phyloP scores from a whole-genome alignment of 2,797 vertebrate genomes.

The Eurystomus glaucurus region DNA sequence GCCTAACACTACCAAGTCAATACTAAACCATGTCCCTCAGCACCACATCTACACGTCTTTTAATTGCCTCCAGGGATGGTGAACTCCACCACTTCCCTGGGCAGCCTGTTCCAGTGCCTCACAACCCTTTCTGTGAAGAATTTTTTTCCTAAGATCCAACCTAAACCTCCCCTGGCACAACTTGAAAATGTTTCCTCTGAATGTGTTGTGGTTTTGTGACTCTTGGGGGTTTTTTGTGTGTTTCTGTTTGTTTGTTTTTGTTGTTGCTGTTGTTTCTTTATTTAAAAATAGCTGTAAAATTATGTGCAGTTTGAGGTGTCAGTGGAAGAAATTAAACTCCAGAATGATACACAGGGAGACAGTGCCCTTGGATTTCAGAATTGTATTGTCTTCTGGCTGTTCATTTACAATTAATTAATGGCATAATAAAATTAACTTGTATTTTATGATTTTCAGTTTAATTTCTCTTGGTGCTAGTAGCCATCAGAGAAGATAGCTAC shows the following conservation, averaged over 20 bases:
- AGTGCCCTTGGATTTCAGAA: neutral
- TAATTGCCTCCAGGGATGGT: too few relatives aligned
- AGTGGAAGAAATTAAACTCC: neutral
- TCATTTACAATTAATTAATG: neutral
- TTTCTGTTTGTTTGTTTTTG: too few relatives aligned
- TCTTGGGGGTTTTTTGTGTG: neutral
- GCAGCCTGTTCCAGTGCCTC: too few relatives aligned
- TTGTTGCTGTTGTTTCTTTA: neutral
- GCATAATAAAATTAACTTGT: too few relatives aligned
- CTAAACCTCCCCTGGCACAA: too few relatives aligned
- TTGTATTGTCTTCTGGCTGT: neutral
- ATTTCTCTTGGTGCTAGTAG: neutral
- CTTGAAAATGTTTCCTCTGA: neutral
- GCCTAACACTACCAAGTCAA: too few relatives aligned
- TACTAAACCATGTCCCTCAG: too few relatives aligned
- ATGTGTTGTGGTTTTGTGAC: neutral
- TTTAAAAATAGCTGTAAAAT: neutral
- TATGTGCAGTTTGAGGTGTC: neutral
- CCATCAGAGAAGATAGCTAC: neutral
- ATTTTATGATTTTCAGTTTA: neutral
- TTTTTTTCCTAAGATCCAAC: too few relatives aligned
- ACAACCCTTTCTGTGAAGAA: too few relatives aligned
- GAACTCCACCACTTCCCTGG: too few relatives aligned
- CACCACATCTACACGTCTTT: too few relatives aligned
- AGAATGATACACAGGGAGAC: neutral